phyloP scores from a whole-genome alignment of 2,888 invertebrate genomes.

The Seira ritae region DNA sequence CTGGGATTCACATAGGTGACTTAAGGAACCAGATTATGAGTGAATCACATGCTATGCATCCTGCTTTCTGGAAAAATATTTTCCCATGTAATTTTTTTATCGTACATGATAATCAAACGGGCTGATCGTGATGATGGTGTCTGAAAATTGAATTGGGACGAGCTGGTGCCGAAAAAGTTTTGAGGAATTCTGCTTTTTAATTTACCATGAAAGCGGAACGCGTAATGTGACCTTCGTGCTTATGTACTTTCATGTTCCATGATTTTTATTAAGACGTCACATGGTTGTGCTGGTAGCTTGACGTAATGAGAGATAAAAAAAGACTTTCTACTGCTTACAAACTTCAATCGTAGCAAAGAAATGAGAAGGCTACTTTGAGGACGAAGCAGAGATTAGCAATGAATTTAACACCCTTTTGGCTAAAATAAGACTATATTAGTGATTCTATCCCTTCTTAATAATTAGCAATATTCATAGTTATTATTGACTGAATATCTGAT shows the following conservation, averaged over 20 bases:
- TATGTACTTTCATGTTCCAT: neutral
- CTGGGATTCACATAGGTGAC: neutral
- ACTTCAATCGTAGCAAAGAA: too few species aligned
- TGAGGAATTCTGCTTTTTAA: neutral
- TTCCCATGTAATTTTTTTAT: neutral
- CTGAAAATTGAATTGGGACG: neutral
- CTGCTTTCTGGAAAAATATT: neutral
- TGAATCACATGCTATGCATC: neutral
- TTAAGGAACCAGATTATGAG: neutral
- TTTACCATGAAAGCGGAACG: neutral
- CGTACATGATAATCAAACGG: too few species aligned
- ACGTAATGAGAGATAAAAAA: neutral
- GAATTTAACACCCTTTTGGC: too few species aligned
- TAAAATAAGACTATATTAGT: too few species aligned
- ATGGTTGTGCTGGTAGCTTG: neutral
- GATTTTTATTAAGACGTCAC: slow-evolving; percentile 13
- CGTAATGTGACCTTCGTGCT: neutral
- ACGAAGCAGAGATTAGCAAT: too few species aligned
- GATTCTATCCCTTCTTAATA: too few species aligned
- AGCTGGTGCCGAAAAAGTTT: neutral
- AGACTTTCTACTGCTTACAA: too few species aligned
- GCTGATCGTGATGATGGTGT: neutral
- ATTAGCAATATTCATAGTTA: too few species aligned
- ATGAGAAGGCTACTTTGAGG: too few species aligned
- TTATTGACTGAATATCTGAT: too few species aligned